Conservation (phyloP, 2,888 invertebrate species). For the Aporophyla nigra region DNA sequence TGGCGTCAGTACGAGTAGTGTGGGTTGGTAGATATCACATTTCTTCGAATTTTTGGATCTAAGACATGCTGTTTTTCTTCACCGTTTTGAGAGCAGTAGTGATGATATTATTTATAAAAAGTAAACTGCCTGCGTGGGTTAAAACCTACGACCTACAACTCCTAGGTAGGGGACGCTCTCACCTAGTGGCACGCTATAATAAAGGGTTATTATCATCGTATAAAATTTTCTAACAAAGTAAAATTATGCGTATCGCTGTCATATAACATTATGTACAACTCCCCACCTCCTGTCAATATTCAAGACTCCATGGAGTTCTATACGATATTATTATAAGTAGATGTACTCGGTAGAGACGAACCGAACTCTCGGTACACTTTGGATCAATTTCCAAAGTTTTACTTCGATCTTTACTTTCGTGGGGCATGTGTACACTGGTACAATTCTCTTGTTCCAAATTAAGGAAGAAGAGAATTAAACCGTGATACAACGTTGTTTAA, state of each 20-base stretch:
- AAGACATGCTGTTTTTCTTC: too few relatives aligned
- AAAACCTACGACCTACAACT: too few relatives aligned
- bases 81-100: too few relatives aligned
- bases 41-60: too few relatives aligned
- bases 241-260: conserved; percentile 38
- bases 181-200: background rate
- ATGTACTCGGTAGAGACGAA: conserved; percentile 71
- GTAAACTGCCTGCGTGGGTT: too few relatives aligned
- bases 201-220: background rate
- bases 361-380: conserved; percentile 77
- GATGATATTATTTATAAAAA: too few relatives aligned
- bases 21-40: too few relatives aligned
- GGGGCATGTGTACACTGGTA: conserved; percentile 69
- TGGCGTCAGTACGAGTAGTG: too few relatives aligned
- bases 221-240: conserved; percentile 20
- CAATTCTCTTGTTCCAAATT: conserved; percentile 61
- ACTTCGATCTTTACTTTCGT: conserved; percentile 79
- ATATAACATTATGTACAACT: conserved; percentile 28
- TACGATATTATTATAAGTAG: conserved; percentile 66
- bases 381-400: conserved; percentile 86
- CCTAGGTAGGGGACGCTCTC: background rate
- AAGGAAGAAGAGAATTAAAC: conserved; percentile 29
- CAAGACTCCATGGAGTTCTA: conserved; percentile 47
- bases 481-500: conserved; percentile 24
- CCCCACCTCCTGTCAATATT: conserved; percentile 37